Evolutionary conservation across 2,888 invertebrate species (phyloP).

Genomic region (Prenolepis imparis): DNA sequence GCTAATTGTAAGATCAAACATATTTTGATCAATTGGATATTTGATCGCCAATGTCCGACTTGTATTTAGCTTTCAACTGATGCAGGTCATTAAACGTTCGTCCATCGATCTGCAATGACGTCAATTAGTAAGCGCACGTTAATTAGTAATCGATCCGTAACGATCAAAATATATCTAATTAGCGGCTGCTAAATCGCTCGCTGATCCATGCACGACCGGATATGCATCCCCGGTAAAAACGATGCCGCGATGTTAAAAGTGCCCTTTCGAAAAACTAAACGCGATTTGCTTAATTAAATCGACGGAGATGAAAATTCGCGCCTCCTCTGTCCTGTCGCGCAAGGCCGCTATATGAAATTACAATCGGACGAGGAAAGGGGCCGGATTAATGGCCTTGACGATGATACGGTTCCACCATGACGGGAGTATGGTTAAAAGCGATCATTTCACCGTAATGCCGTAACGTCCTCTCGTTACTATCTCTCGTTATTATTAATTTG

Average conservation of each 20-base stretch:
- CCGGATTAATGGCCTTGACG: conserved; percentile 75
- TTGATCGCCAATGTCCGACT: background rate
- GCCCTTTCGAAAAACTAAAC: conserved; percentile 60
- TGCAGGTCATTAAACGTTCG: conserved; percentile 43
- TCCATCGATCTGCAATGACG: conserved; percentile 41
- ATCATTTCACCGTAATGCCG: conserved; percentile 83
- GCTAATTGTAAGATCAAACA: background rate
- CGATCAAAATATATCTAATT: conserved; percentile 56
- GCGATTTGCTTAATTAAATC: conserved; percentile 76
- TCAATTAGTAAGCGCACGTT: conserved; percentile 49
- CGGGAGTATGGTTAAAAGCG: conserved; percentile 77
- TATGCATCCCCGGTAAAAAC: conserved; percentile 46
- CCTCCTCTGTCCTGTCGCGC: conserved; percentile 55
- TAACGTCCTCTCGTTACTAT: conserved; percentile 82
- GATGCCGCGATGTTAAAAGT: conserved; percentile 54
- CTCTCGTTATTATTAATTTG: conserved; percentile 83
- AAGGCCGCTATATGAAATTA: conserved; percentile 65
- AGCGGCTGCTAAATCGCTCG: conserved; percentile 50
- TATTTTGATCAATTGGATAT: background rate
- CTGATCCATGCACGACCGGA: conserved; percentile 37
- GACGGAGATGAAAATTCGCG: conserved; percentile 53
- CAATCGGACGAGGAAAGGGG: conserved; percentile 69
- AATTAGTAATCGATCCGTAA: conserved; percentile 53
- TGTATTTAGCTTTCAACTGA: conserved; percentile 35
- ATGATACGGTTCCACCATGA: conserved; percentile 70